A percentile compares a stretch with the other conserved stretches of the same genome.
Conservation (phyloP, 2,113 vertebrate genomes). For the human (Homo sapiens) region GRCh38 chr20:7714001-7714500, state of each 20-base stretch:
- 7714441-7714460: neutral
- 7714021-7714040: neutral
- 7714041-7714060: neutral
- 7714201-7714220: neutral
- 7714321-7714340: neutral
- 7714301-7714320: neutral
- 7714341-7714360: neutral
- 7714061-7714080: neutral
- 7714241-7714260: neutral
- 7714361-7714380: neutral
- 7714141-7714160: neutral
- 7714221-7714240: neutral
- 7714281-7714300: neutral
- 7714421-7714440: neutral
- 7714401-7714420: neutral
- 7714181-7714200: neutral
- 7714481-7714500: neutral
- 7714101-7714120: neutral
- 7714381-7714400: neutral
- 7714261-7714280: neutral
- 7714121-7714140: neutral
- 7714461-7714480: neutral
- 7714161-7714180: neutral
- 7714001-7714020: neutral
- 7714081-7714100: neutral